A percentile compares a stretch with the other conserved stretches of the same genome.
Evolutionary conservation across 2,888 invertebrate genomes (phyloP).

Genomic region (Perithous albicinctus): DNA sequence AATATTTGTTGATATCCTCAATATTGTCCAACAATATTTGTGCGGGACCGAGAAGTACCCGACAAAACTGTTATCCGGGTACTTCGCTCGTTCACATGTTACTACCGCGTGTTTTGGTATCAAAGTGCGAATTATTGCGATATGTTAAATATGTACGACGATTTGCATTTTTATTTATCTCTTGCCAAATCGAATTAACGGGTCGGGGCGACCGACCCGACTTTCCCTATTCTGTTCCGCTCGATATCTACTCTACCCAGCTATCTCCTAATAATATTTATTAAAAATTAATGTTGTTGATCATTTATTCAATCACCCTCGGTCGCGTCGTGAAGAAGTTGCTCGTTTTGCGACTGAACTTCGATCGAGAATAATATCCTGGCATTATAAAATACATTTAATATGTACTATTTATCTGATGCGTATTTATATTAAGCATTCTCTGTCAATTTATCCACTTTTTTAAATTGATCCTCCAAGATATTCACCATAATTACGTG

Average conservation of each 20-base stretch:
- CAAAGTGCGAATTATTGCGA: conserved; percentile 4
- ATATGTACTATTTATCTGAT: conserved; percentile 1
- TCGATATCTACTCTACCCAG: conserved; percentile 1
- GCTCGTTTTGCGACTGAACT: conserved; percentile 45
- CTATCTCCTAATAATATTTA: not conserved
- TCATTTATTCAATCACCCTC: conserved; percentile 51
- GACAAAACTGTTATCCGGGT: no score
- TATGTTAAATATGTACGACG: not conserved
- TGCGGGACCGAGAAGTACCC: no score
- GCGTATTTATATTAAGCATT: conserved; percentile 25
- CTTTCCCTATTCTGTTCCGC: conserved; percentile 1
- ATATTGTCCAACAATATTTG: no score
- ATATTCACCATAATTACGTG: no score
- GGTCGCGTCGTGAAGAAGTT: not conserved
- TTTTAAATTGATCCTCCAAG: no score
- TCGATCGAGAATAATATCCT: conserved; percentile 23
- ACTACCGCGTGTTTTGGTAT: not conserved
- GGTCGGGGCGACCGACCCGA: not conserved
- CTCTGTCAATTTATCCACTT: no score
- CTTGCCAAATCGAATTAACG: conserved; percentile 27
- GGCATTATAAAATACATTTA: conserved; percentile 3
- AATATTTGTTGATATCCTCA: no score
- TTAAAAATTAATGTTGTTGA: conserved; percentile 24
- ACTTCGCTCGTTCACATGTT: not conserved
- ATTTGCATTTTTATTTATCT: not conserved